Conservation (phyloP, 1,140 invertebrate species). For the Leptinotarsa lineolata region DNA sequence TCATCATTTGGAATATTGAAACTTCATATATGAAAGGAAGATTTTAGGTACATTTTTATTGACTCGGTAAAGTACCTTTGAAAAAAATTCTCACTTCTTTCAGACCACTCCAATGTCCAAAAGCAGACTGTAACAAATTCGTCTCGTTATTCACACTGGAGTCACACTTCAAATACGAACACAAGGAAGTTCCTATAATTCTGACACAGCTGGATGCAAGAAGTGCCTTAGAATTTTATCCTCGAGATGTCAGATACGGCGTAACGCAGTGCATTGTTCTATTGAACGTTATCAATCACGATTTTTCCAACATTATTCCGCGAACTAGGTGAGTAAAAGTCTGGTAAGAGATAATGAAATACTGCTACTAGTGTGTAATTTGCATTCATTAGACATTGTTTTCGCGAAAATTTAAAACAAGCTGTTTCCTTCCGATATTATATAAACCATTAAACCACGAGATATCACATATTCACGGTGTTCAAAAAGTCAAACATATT, state of each 20-base stretch:
- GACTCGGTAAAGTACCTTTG: neutral
- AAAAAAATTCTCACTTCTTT: neutral
- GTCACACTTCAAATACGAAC: constrained; percentile 48
- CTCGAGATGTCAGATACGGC: constrained; percentile 33
- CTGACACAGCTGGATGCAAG: constrained; percentile 57
- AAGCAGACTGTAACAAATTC: constrained; percentile 43
- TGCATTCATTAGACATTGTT: neutral
- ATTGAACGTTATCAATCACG: constrained; percentile 38
- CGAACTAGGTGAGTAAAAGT: constrained; percentile 11
- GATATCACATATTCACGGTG: too few species aligned
- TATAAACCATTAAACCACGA: neutral
- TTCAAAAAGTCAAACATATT: too few species aligned
- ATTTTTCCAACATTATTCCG: constrained; percentile 29
- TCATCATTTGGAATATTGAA: too few species aligned
- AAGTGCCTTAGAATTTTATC: constrained; percentile 49
- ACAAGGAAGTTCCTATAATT: constrained; percentile 46
- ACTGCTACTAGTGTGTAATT: neutral
- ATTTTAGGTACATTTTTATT: neutral
- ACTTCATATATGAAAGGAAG: neutral
- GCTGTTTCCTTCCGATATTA: neutral
- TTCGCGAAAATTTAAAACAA: neutral
- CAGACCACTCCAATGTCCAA: constrained; percentile 42
- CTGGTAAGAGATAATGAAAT: neutral
- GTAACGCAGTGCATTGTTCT: constrained; percentile 39
- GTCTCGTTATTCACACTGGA: constrained; percentile 45